Percentiles rank a stretch among this genome's conserved stretches.
These are phyloP conservation scores for Bombus sibiricus DNA, from an alignment of 1,140 invertebrate genomes.

Conservation along the genomic window DNA sequence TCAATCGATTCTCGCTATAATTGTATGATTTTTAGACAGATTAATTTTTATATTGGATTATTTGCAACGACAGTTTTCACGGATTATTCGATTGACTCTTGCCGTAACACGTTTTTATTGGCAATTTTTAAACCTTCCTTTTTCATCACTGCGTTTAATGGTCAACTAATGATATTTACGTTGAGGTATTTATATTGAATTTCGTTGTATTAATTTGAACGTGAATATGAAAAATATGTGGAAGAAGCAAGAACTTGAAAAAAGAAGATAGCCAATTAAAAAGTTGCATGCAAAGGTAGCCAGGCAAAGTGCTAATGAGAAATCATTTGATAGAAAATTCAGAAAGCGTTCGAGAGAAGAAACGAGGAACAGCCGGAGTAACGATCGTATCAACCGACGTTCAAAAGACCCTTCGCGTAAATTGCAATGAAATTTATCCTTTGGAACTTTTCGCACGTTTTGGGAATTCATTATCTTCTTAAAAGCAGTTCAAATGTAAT, in stretches of 20 bases:
- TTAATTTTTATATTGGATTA: neutral
- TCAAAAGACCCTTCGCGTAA: neutral
- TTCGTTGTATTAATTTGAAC: too few relatives aligned
- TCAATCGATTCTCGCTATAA: too few relatives aligned
- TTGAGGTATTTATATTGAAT: too few relatives aligned
- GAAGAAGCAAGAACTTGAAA: too few relatives aligned
- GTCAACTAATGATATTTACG: too few relatives aligned
- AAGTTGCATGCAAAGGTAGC: neutral
- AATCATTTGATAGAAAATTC: neutral
- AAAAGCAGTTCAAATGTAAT: constrained; percentile 37
- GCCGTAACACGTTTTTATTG: too few relatives aligned
- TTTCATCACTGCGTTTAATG: too few relatives aligned
- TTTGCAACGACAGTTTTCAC: neutral
- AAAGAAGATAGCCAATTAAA: neutral
- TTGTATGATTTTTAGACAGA: neutral
- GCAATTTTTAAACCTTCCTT: too few relatives aligned
- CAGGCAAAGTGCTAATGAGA: neutral
- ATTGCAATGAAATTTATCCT: constrained; percentile 12
- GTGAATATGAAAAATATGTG: neutral
- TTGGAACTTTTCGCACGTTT: constrained; percentile 19
- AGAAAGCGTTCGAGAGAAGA: neutral
- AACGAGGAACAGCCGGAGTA: neutral
- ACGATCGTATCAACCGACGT: neutral
- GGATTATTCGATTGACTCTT: neutral
- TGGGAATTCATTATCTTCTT: constrained; percentile 33